Base-by-base conservation (phyloP, 2,888 invertebrate genomes). In the Oasisia sp. region DNA sequence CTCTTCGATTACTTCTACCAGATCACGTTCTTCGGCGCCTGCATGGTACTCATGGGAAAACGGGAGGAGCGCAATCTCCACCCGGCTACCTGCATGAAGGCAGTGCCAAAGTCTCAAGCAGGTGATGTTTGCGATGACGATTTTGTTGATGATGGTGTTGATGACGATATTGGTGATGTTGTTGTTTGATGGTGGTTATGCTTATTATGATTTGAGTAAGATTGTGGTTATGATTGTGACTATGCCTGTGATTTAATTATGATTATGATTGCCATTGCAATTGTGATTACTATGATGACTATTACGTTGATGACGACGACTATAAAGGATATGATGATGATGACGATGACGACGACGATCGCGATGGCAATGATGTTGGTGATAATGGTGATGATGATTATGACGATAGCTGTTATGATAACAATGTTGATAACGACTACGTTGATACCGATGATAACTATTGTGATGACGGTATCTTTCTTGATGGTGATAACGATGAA, bases 61-160 rank as follows among this genome's bases (percentile, higher is more conserved):
- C 93, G 94, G n/a, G 92, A 99, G 96, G 97, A 14, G 58, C 32
- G 45, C 27, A 38, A 91, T 32, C 56, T 32, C 14, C 91, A 91
- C 91, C 19, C 58, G 9, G 38, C 45, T 19, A 91, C 91, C 32
- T 90, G 32, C 8, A 50, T 50, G 32, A 50, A 58, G 50, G 91
- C 45, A 14, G 32, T 91, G 19, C 58, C 91, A 12, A 91, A 50
- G 58, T 91, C 91, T 19, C 38, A 91, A 91, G 90, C 90, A 90
- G 90, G 90, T 74, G n/a, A 27, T 74, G 38, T 38, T 38, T 38
- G 38, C 38, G 74, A 7, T 7, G 27, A 19, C 7, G 74, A 27
- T 58, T 27, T 14, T 58, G 58, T 58, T 19, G 74, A 27, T 50
- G 50, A 50, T 50, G 50, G 50, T 50, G 74, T 74, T n/a, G n/a